phyloP scores from a whole-genome alignment of 2,797 vertebrate species.

The Crocodylus rhombifer region DNA sequence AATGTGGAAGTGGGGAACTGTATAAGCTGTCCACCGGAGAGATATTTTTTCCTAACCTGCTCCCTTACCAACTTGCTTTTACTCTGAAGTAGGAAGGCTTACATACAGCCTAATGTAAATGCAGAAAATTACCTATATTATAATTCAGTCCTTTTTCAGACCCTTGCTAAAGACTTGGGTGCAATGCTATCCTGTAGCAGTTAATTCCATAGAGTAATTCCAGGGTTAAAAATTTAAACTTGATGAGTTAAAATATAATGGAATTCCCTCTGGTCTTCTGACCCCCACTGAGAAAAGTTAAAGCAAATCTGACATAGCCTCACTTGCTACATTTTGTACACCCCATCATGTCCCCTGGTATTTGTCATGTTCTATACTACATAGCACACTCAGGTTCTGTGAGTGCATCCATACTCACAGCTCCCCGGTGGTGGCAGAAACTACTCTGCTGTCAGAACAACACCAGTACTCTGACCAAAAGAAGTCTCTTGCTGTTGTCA shows the following conservation, averaged over 20 bases:
- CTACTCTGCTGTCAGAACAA: no score
- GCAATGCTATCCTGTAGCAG: not conserved
- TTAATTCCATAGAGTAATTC: not conserved
- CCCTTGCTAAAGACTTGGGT: not conserved
- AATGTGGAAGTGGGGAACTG: not conserved
- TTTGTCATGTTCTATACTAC: not conserved
- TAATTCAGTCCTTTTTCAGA: not conserved
- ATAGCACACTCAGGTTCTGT: not conserved
- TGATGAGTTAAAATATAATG: not conserved
- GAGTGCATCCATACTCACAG: no score
- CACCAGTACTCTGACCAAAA: no score
- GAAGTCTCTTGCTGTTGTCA: no score
- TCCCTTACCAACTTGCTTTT: not conserved
- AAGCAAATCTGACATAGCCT: not conserved
- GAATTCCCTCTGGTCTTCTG: not conserved
- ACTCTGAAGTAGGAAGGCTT: not conserved
- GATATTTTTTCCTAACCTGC: not conserved
- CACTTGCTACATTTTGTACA: not conserved
- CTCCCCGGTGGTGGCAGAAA: no score
- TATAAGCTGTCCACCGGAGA: not conserved
- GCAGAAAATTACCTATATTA: not conserved
- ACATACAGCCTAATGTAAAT: not conserved
- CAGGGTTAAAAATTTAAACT: not conserved
- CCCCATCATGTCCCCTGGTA: not conserved
- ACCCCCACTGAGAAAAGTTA: not conserved